phyloP scores from a whole-genome alignment of 2,888 invertebrate species.

The Rhyacophila evoluta region DNA sequence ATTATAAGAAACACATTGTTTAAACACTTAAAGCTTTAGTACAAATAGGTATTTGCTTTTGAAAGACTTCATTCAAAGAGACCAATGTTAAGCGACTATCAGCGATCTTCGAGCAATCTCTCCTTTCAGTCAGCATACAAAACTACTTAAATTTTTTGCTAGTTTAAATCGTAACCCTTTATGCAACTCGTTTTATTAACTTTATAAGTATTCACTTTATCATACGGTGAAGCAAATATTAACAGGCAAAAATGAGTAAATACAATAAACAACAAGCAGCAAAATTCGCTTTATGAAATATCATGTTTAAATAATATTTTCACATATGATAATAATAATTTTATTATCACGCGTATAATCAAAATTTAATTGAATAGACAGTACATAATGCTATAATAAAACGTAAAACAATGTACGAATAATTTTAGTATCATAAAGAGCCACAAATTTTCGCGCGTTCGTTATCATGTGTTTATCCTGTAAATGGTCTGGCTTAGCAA shows the following conservation, averaged over 20 bases:
- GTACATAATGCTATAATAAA: slow-evolving; percentile 11
- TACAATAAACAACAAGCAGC: background rate
- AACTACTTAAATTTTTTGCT: too few species aligned
- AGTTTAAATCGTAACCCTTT: too few species aligned
- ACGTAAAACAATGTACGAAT: slow-evolving; percentile 8
- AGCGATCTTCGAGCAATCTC: too few species aligned
- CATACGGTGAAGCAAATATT: background rate
- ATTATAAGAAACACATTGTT: too few species aligned
- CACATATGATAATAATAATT: slow-evolving; percentile 15
- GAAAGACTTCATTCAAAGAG: too few species aligned
- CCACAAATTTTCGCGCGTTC: background rate
- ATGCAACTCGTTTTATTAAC: too few species aligned
- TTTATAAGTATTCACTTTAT: too few species aligned
- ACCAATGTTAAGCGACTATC: too few species aligned
- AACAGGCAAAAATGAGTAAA: background rate
- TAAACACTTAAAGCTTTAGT: too few species aligned
- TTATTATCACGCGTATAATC: slow-evolving; percentile 13
- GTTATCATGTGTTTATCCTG: slow-evolving; percentile 22
- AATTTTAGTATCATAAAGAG: slow-evolving; percentile 22
- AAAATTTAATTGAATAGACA: slow-evolving; percentile 22
- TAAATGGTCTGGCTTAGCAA: slow-evolving; percentile 22
- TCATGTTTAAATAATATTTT: slow-evolving; percentile 10
- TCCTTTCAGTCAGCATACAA: too few species aligned
- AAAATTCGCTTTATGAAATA: slow-evolving; percentile 8
- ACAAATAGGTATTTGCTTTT: too few species aligned